Evolutionary conservation across 2,888 invertebrate species (phyloP).

Genomic region (Selenia dentaria): DNA sequence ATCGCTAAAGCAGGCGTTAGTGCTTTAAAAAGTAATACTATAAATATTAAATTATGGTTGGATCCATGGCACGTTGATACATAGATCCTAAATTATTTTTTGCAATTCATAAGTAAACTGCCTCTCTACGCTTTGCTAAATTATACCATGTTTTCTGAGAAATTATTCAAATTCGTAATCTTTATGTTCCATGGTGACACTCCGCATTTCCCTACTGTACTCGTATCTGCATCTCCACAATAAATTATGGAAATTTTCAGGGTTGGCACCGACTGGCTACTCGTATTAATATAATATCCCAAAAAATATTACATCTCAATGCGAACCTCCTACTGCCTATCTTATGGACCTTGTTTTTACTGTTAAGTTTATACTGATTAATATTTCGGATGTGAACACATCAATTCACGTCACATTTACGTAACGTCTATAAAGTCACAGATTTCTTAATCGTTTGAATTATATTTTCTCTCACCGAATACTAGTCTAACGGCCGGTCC

Average conservation of each 20-base stretch:
- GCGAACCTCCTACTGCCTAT: neutral
- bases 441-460: neutral
- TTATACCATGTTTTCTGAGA: neutral
- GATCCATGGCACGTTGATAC: no score
- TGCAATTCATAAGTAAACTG: no score
- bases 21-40: no score
- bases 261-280: conserved; percentile 29
- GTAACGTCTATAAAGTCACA: neutral
- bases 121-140: neutral
- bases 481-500: neutral
- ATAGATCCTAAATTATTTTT: no score
- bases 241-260: conserved; percentile 45
- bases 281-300: conserved; percentile 37
- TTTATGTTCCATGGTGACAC: conserved; percentile 8
- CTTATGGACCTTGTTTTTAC: neutral
- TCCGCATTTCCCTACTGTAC: conserved; percentile 9
- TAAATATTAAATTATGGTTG: no score
- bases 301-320: conserved; percentile 12
- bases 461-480: neutral
- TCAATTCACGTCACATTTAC: conserved; percentile 1
- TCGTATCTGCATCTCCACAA: conserved; percentile 33
- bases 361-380: no score
- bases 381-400: no score
- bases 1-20: no score
- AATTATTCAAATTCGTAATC: conserved; percentile 8